These are phyloP conservation scores for Catotricha subobsoleta DNA, from an alignment of 2,888 invertebrate genomes.

Conservation along the genomic window DNA sequence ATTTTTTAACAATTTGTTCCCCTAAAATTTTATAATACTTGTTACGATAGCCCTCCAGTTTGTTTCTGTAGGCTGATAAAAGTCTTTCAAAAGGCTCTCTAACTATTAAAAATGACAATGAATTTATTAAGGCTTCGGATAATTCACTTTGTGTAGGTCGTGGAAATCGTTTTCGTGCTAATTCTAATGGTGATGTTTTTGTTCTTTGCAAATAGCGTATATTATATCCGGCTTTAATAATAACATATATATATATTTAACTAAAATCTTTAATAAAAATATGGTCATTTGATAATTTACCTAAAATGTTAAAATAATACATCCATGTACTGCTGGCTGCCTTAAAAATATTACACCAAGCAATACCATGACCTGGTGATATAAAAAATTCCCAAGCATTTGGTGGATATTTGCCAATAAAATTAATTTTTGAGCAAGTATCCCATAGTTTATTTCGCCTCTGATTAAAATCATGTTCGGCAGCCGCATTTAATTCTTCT, in stretches of 20 bases:
- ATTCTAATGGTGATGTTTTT: slow-evolving; percentile 42
- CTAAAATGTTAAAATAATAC: slow-evolving; percentile 58
- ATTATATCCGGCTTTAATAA: slow-evolving; percentile 37
- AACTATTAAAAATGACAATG: slow-evolving; percentile 48
- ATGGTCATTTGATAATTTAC: slow-evolving; percentile 24
- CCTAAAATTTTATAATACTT: slow-evolving; percentile 51
- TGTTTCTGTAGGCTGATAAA: slow-evolving; percentile 53
- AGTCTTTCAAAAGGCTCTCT: slow-evolving; percentile 55
- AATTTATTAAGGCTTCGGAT: slow-evolving; percentile 41
- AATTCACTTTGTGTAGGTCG: slow-evolving; percentile 45
- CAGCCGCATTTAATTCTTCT: slow-evolving; percentile 27
- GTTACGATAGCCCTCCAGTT: slow-evolving; percentile 50
- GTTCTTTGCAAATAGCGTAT: slow-evolving; percentile 39
- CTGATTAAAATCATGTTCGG: slow-evolving; percentile 33
- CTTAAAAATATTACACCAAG: slow-evolving; percentile 61
- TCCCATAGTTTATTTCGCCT: slow-evolving; percentile 31
- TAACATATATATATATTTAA: slow-evolving; percentile 27
- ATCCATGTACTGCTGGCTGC: slow-evolving; percentile 66
- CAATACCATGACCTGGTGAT: slow-evolving; percentile 44
- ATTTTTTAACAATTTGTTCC: slow-evolving; percentile 41
- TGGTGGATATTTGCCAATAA: slow-evolving; percentile 31
- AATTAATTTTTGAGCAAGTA: slow-evolving; percentile 32
- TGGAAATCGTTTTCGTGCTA: slow-evolving; percentile 50
- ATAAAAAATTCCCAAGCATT: slow-evolving; percentile 60
- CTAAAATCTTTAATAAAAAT: slow-evolving; percentile 44